Percentiles rank a stretch among this genome's conserved stretches.
These are phyloP conservation scores for Brachyrhaphis roseni DNA, from an alignment of 2,797 vertebrate species.

Conservation along the genomic window DNA sequence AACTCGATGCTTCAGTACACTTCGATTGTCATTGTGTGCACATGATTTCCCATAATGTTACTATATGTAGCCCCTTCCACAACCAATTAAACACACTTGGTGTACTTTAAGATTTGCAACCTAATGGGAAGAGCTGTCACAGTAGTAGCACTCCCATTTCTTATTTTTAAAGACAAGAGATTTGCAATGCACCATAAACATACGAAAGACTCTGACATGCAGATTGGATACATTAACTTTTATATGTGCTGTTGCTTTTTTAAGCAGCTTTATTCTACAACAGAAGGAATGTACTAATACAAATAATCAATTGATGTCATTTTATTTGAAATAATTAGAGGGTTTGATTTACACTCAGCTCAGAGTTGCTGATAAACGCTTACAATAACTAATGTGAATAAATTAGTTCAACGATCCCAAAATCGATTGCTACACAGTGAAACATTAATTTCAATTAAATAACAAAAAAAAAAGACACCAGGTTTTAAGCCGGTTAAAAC, in stretches of 20 bases:
- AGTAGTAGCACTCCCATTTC: background rate
- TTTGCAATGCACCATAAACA: background rate
- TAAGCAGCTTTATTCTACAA: background rate
- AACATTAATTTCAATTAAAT: background rate
- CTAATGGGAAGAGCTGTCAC: background rate
- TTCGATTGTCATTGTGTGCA: constrained; percentile 25
- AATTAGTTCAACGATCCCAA: too few species aligned
- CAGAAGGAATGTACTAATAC: background rate
- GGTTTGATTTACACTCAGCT: constrained; percentile 8
- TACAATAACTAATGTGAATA: constrained; percentile 1
- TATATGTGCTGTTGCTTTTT: background rate
- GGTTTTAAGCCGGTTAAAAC: too few species aligned
- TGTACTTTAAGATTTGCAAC: background rate
- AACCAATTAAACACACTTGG: constrained; percentile 22
- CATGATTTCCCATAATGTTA: constrained; percentile 25
- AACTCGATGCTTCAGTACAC: constrained; percentile 29
- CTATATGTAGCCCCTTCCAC: background rate
- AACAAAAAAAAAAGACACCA: too few species aligned
- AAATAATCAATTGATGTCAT: background rate
- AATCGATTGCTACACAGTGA: background rate
- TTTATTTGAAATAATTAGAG: background rate
- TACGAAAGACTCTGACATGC: background rate
- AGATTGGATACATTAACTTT: background rate
- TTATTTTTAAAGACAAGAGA: background rate
- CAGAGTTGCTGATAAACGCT: background rate